phyloP scores from a whole-genome alignment of 2,113 vertebrate species.

The Aythya baeri region DNA sequence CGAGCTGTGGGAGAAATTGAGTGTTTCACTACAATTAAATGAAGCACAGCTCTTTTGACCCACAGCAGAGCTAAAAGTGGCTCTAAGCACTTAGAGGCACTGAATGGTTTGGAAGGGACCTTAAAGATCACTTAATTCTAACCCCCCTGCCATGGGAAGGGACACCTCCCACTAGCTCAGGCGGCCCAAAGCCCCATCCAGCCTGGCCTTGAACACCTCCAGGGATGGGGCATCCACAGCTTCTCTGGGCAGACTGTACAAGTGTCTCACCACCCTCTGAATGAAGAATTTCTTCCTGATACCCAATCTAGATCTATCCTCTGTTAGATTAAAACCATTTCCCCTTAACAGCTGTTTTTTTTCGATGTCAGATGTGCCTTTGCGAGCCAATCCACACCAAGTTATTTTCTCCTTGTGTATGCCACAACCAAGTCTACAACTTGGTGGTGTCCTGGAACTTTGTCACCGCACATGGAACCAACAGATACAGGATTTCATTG shows the following conservation, averaged over 20 bases:
- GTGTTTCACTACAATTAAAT: not conserved
- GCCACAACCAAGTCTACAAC: not conserved
- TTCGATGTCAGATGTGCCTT: not conserved
- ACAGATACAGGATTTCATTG: not conserved
- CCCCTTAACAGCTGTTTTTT: not conserved
- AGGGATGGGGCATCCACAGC: no score
- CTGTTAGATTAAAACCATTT: not conserved
- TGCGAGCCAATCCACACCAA: not conserved
- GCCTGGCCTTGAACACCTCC: no score
- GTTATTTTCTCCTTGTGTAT: not conserved
- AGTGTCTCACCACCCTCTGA: not conserved
- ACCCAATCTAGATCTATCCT: not conserved
- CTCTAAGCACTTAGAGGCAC: not conserved
- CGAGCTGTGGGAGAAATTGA: not conserved
- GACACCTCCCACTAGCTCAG: no score
- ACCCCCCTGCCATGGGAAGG: no score
- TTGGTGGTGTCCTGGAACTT: not conserved
- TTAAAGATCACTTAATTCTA: not conserved
- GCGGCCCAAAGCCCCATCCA: no score
- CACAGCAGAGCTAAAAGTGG: not conserved
- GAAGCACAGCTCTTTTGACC: not conserved
- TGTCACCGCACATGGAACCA: fast-evolving
- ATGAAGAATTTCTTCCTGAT: not conserved
- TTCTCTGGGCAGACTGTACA: no score
- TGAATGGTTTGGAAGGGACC: not conserved